A percentile compares a stretch with the other conserved stretches of the same genome.
These are phyloP conservation scores for Dermatemys mawii DNA, from an alignment of 2,113 vertebrate species.

Conservation along the genomic window DNA sequence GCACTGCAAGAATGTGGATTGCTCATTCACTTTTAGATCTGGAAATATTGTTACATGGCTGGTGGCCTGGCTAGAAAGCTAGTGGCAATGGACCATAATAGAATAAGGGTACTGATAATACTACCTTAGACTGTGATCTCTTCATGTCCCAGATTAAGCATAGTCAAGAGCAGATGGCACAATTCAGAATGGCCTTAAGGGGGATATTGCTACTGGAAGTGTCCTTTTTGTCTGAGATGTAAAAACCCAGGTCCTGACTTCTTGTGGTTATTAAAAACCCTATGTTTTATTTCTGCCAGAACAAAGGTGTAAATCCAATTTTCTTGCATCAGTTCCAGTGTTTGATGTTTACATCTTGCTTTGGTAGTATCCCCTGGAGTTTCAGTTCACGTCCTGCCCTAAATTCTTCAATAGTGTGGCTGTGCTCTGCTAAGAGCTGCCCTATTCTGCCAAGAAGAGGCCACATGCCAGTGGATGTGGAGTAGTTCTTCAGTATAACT, in stretches of 20 bases:
- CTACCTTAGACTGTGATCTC: background rate
- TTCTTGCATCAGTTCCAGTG: background rate
- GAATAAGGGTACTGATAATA: fast-evolving
- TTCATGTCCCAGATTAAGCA: background rate
- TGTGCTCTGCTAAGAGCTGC: background rate
- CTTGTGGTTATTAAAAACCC: background rate
- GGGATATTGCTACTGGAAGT: fast-evolving
- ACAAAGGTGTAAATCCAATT: background rate
- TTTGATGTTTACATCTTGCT: background rate
- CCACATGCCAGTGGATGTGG: background rate
- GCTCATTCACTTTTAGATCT: conserved; percentile 26
- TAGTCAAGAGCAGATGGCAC: background rate
- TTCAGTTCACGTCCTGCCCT: background rate
- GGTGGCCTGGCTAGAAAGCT: conserved; percentile 6
- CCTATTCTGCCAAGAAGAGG: background rate
- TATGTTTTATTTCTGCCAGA: background rate
- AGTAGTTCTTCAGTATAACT: fast-evolving
- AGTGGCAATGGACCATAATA: conserved; percentile 3
- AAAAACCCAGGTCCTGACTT: fast-evolving
- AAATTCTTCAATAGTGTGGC: background rate
- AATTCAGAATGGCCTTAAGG: background rate
- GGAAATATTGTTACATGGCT: conserved; percentile 28
- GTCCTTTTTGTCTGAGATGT: background rate
- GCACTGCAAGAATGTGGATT: background rate
- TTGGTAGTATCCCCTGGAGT: background rate